These are phyloP conservation scores for Cyprinodon brontotheroides DNA, from an alignment of 2,113 vertebrate species.

Conservation along the genomic window DNA sequence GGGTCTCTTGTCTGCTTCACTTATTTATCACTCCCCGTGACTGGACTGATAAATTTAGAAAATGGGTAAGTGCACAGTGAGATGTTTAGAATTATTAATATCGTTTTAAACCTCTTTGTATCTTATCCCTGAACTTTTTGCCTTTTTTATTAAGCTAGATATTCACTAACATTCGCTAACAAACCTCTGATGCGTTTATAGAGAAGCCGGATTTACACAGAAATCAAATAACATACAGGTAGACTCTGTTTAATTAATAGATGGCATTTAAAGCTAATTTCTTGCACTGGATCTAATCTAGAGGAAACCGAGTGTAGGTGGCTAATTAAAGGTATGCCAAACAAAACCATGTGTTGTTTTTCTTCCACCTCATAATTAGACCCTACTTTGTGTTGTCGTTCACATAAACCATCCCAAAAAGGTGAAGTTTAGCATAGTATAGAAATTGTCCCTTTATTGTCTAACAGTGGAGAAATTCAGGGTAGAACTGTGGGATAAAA, in stretches of 20 bases:
- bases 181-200: neutral
- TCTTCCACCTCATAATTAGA: neutral
- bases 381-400: neutral
- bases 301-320: neutral
- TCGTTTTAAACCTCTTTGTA: neutral
- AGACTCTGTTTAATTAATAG: neutral
- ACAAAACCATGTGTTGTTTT: too few species aligned
- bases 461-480: too few species aligned
- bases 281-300: neutral
- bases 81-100: neutral
- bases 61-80: neutral
- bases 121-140: neutral
- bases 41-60: neutral
- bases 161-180: neutral
- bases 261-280: neutral
- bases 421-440: too few species aligned
- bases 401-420: too few species aligned
- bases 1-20: neutral
- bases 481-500: too few species aligned
- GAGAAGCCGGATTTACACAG: neutral
- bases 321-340: too few species aligned
- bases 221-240: neutral
- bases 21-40: neutral
- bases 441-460: too few species aligned
- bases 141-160: neutral